These are phyloP conservation scores for Subacronicta megacephala DNA, from an alignment of 2,888 invertebrate genomes.

Conservation along the genomic window DNA sequence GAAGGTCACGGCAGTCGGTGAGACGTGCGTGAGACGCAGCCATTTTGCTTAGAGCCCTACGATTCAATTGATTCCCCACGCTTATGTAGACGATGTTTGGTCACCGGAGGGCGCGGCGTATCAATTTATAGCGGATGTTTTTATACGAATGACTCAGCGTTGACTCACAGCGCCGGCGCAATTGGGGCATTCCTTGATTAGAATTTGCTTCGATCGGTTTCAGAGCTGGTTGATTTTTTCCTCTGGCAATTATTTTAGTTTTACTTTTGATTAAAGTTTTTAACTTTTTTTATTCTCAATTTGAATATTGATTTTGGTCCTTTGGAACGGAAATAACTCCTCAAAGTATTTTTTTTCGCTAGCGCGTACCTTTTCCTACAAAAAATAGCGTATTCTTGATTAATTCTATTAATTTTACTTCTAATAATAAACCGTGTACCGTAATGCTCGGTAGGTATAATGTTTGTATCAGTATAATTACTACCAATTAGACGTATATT, in stretches of 20 bases:
- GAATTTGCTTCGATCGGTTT: slow-evolving; percentile 27
- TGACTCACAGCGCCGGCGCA: slow-evolving; percentile 47
- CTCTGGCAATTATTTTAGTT: slow-evolving; percentile 12
- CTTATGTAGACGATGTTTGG: slow-evolving; percentile 4
- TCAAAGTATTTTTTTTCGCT: too few species aligned
- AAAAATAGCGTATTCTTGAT: too few species aligned
- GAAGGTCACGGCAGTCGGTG: slow-evolving; percentile 40
- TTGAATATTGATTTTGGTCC: too few species aligned
- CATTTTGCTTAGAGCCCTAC: slow-evolving; percentile 42
- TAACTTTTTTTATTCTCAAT: too few species aligned
- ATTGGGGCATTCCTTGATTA: slow-evolving; percentile 53
- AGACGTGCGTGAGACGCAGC: slow-evolving; percentile 54
- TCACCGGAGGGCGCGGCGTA: slow-evolving; percentile 18
- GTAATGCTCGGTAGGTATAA: slow-evolving; percentile 27
- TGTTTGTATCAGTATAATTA: slow-evolving; percentile 50
- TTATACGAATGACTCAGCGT: slow-evolving; percentile 52
- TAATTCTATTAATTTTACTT: too few species aligned
- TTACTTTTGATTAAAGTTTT: background rate
- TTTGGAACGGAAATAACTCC: too few species aligned
- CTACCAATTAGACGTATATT: slow-evolving; percentile 44
- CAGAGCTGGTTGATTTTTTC: slow-evolving; percentile 15
- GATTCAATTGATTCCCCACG: slow-evolving; percentile 38
- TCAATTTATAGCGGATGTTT: slow-evolving; percentile 35
- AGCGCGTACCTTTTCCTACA: too few species aligned
- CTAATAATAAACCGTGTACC: too few species aligned